Percentiles rank a stretch among this genome's conserved stretches.
phyloP scores from a whole-genome alignment of 2,888 invertebrate genomes.

The Scaeva pyrastri region DNA sequence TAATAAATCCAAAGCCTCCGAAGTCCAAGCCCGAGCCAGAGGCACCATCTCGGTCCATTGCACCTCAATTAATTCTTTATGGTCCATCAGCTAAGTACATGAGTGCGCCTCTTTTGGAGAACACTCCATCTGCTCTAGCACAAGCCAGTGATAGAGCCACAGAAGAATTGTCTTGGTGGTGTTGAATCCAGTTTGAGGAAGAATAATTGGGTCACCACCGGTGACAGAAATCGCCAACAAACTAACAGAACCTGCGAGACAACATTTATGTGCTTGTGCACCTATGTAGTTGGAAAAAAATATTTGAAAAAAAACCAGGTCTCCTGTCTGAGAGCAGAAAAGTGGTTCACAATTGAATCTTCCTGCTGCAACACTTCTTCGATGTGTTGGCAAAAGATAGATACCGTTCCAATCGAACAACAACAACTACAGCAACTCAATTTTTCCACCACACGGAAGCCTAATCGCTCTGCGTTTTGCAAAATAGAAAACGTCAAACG shows the following conservation, averaged over 20 bases:
- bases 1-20: not conserved
- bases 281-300: no score
- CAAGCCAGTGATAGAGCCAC: not conserved
- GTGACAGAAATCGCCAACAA: constrained; percentile 66
- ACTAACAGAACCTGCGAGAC: constrained; percentile 70
- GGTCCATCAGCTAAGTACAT: constrained; percentile 11
- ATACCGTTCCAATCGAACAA: constrained; percentile 61
- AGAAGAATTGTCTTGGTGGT: constrained; percentile 37
- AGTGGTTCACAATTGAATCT: constrained; percentile 60
- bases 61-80: constrained; percentile 62
- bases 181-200: constrained; percentile 51
- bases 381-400: constrained; percentile 39
- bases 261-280: constrained; percentile 49
- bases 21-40: not conserved
- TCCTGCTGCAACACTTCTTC: constrained; percentile 47
- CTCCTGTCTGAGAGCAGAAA: constrained; percentile 19
- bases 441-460: constrained; percentile 60
- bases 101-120: constrained; percentile 27
- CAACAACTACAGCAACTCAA: not conserved
- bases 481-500: constrained; percentile 73
- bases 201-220: constrained; percentile 72
- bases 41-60: constrained; percentile 39
- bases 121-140: not conserved
- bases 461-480: constrained; percentile 59
- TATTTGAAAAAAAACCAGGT: no score